These are phyloP conservation scores for Himalopsyche tibetana DNA, from an alignment of 2,888 invertebrate genomes.

Conservation along the genomic window DNA sequence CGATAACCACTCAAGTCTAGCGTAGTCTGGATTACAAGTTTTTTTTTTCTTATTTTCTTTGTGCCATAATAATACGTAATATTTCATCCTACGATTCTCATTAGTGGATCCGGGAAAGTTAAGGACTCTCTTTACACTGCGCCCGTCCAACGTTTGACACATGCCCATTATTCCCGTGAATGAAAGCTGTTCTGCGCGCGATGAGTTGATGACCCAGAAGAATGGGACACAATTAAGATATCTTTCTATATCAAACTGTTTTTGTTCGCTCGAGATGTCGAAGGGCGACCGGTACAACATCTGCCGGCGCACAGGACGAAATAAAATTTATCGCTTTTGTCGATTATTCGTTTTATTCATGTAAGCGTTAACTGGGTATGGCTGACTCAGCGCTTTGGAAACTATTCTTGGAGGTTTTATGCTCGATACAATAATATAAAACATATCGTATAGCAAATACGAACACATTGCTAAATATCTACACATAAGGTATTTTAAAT, in stretches of 20 bases:
- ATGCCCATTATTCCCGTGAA: slow-evolving; percentile 29
- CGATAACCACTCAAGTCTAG: slow-evolving; percentile 10
- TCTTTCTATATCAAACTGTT: slow-evolving; percentile 33
- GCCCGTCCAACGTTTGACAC: slow-evolving; percentile 35
- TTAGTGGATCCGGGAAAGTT: slow-evolving; percentile 27
- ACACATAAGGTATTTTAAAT: too few relatives aligned
- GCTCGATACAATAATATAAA: background rate
- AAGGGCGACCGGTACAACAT: background rate
- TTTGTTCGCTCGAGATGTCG: slow-evolving; percentile 45
- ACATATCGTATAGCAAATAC: too few relatives aligned
- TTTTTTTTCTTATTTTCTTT: slow-evolving; percentile 33
- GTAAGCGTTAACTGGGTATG: slow-evolving; percentile 53
- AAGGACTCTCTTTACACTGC: background rate
- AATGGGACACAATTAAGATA: slow-evolving; percentile 57
- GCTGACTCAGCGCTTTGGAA: slow-evolving; percentile 34
- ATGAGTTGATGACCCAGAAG: slow-evolving; percentile 53
- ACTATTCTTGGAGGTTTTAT: background rate
- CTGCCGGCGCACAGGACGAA: slow-evolving; percentile 47
- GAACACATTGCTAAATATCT: too few relatives aligned
- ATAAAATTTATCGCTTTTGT: slow-evolving; percentile 58
- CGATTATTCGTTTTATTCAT: slow-evolving; percentile 54
- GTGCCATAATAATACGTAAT: slow-evolving; percentile 7
- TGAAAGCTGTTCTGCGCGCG: slow-evolving; percentile 47
- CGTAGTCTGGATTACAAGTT: slow-evolving; percentile 7
- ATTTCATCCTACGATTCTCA: slow-evolving; percentile 41